Evolutionary conservation across 2,113 vertebrate species (phyloP).

Genomic region (Leptobrachium ailaonicum): DNA sequence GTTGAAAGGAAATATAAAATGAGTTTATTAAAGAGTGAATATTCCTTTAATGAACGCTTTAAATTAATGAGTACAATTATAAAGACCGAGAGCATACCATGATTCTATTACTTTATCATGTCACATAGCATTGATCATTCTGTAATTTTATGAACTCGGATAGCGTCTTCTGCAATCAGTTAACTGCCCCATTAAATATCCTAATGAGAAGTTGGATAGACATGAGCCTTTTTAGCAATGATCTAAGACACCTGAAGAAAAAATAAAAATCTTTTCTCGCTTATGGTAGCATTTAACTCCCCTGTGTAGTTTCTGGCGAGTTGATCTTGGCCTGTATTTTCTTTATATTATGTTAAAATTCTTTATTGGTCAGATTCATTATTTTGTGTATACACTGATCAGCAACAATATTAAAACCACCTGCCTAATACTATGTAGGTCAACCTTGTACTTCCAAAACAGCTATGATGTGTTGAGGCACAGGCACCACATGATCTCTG

Average conservation of each 20-base stretch:
- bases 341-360: not conserved
- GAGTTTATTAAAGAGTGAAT: constrained; percentile 11
- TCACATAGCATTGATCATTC: constrained; percentile 38
- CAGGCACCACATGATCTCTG: too few species aligned
- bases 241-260: constrained; percentile 18
- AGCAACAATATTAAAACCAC: too few species aligned
- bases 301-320: constrained; percentile 15
- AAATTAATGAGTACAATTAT: constrained; percentile 33
- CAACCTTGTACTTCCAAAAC: too few species aligned
- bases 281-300: constrained; percentile 39
- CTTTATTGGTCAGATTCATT: too few species aligned
- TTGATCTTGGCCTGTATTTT: constrained; percentile 4
- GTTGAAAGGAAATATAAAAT: not conserved
- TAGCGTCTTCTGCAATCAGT: constrained; percentile 28
- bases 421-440: too few species aligned
- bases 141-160: constrained; percentile 48
- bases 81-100: constrained; percentile 9
- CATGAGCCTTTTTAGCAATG: not conserved
- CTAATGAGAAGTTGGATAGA: constrained; percentile 19
- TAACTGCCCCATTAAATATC: constrained; percentile 32
- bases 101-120: constrained; percentile 38
- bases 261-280: constrained; percentile 19
- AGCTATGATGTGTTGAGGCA: too few species aligned
- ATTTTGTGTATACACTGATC: too few species aligned
- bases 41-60: constrained; percentile 30